A percentile compares a stretch with the other conserved stretches of the same genome.
Evolutionary conservation across 2,113 vertebrate species (phyloP).

Genomic region (Pollimyrus isidori): DNA sequence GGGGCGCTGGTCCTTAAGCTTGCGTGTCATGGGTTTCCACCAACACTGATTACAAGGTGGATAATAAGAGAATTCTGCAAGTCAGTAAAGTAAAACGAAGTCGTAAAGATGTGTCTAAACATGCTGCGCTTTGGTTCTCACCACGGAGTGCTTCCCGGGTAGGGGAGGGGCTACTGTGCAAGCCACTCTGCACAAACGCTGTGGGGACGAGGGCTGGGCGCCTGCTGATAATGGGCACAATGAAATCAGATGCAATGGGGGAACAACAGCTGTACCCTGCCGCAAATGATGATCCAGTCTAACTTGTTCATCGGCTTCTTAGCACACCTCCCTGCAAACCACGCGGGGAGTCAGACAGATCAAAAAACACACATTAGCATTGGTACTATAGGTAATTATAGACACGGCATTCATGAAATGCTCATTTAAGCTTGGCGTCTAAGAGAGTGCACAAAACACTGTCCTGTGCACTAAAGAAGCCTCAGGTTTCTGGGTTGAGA

Average conservation of each 20-base stretch:
- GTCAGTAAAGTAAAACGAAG: not conserved
- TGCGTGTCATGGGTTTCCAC: not conserved
- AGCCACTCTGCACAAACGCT: not conserved
- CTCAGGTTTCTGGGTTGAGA: not conserved
- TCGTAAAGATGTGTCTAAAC: not conserved
- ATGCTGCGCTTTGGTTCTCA: not conserved
- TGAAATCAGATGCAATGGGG: not conserved
- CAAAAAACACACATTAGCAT: not conserved
- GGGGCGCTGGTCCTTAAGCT: not conserved
- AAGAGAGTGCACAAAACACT: not conserved
- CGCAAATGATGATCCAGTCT: not conserved
- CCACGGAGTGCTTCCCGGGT: not conserved
- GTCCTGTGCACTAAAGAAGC: not conserved
- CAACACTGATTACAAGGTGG: not conserved
- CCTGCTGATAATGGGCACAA: not conserved
- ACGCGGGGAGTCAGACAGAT: no score
- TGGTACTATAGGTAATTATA: not conserved
- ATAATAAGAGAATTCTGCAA: not conserved
- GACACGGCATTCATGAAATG: not conserved
- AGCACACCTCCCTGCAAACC: not conserved
- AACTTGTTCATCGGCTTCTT: not conserved
- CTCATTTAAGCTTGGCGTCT: not conserved
- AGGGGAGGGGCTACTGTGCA: not conserved
- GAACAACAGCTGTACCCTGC: not conserved
- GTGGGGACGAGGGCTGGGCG: not conserved